These are phyloP conservation scores for Cantharis nigra DNA, from an alignment of 2,888 invertebrate species.

Conservation along the genomic window DNA sequence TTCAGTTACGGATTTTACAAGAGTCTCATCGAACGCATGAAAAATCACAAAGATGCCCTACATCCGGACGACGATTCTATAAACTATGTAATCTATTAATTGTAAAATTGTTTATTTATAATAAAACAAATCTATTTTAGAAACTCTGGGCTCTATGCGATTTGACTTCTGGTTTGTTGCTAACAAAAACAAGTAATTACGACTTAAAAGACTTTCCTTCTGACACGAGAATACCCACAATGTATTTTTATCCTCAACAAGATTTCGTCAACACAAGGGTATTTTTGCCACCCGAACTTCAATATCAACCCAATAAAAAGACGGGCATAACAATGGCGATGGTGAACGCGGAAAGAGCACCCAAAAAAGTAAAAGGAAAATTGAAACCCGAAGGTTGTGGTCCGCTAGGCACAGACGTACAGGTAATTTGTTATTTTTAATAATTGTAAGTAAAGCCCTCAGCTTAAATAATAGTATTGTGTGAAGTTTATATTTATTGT, in stretches of 20 bases:
- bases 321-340: conserved; percentile 54
- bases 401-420: conserved; percentile 64
- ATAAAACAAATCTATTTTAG: conserved; percentile 56
- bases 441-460: neutral
- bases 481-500: neutral
- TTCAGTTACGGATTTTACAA: conserved; percentile 96
- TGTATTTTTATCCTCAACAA: conserved; percentile 83
- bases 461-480: neutral
- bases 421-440: conserved; percentile 54
- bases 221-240: conserved; percentile 84
- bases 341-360: conserved; percentile 53
- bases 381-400: conserved; percentile 60
- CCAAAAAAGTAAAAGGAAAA: conserved; percentile 57
- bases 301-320: conserved; percentile 59
- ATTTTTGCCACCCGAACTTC: conserved; percentile 82
- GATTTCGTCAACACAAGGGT: conserved; percentile 76
- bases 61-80: conserved; percentile 79
- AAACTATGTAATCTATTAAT: conserved; percentile 72
- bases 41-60: conserved; percentile 89
- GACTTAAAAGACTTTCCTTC: conserved; percentile 89
- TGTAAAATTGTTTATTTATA: neutral
- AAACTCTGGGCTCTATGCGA: conserved; percentile 98
- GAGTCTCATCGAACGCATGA: conserved; percentile 91
- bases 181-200: conserved; percentile 84
- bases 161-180: conserved; percentile 87